A percentile compares a stretch with the other conserved stretches of the same genome.
Evolutionary conservation across 2,113 vertebrate genomes (phyloP).

Genomic region (Tachysurus fulvidraco): DNA sequence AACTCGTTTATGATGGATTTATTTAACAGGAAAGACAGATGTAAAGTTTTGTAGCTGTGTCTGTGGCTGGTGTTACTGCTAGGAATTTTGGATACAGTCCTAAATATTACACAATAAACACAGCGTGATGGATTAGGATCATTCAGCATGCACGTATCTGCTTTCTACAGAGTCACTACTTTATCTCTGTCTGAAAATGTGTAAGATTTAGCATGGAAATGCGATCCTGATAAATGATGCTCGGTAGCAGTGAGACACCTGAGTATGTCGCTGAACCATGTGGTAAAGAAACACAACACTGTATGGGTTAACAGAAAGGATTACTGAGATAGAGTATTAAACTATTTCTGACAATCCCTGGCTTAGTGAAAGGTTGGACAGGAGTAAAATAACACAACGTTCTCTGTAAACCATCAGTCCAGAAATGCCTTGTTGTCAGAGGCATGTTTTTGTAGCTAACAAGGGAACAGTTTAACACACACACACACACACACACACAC

Average conservation of each 20-base stretch:
- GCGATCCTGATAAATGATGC: not conserved
- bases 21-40: not conserved
- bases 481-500: no score
- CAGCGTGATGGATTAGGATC: not conserved
- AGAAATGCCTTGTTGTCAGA: not conserved
- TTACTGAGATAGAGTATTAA: not conserved
- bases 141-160: conserved; percentile 24
- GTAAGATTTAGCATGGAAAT: conserved; percentile 23
- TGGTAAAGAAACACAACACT: not conserved
- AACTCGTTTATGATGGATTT: conserved; percentile 11
- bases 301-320: not conserved
- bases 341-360: not conserved
- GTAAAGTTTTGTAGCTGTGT: conserved; percentile 4
- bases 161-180: not conserved
- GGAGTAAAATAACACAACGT: not conserved
- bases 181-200: conserved; percentile 25
- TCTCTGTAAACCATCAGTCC: not conserved
- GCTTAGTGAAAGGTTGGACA: not conserved
- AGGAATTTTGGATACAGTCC: not conserved
- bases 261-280: not conserved
- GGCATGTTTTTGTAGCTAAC: not conserved
- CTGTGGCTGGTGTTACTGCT: not conserved
- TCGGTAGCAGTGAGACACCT: not conserved
- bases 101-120: conserved; percentile 15
- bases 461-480: not conserved